Evolutionary conservation across 2,888 invertebrate species (phyloP), one percentile per base, ranked within the genome.

Genomic region (Sesia apiformis): DNA sequence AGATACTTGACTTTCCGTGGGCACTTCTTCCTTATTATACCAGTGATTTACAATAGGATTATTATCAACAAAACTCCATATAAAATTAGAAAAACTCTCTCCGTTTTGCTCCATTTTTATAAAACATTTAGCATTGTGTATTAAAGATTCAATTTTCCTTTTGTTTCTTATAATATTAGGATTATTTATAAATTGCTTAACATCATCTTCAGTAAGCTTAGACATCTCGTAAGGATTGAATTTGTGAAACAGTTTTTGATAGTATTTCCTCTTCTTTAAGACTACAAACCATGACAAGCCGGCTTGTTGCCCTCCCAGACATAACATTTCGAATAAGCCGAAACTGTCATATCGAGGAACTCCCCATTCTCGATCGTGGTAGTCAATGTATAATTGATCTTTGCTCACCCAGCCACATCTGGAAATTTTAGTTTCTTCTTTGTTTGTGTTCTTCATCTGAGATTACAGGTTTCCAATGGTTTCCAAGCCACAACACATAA

Each of bases 351-450:
- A 69, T 63, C 74, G 67, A 53, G 85, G 85, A 61, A 66, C 69
- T 39, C 87, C 87, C 87, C 87, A 88, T 70, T 88, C 87, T 62
- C 75, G 74, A 58, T 88, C 87, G 59, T 88, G 87, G 54, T 88
- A 87, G 39, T 63, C 60, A 55, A 84, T 78, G 57, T 88, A 88
- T 4, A 76, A 55, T 41, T 78, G 77, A 63, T 87, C 84, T 56
- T 78, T 62, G 56, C 64, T 77, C 53, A 87, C 51, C 87, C 87
- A 88, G 51, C 60, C 65, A 65, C 87, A 88, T 62, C 85, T 67
- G 46, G 51, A 49, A 41, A 61, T 53, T 55, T 23, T 23, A 23
- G 23, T 23, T 1, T 23, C 23, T 23, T 23, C 23, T 23, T 23
- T 23, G 23, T 23, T 23, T 23, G 23, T 23, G 23, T 23, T 23